phyloP scores from a whole-genome alignment of 2,113 vertebrate genomes.

The Psettodes erumei region DNA sequence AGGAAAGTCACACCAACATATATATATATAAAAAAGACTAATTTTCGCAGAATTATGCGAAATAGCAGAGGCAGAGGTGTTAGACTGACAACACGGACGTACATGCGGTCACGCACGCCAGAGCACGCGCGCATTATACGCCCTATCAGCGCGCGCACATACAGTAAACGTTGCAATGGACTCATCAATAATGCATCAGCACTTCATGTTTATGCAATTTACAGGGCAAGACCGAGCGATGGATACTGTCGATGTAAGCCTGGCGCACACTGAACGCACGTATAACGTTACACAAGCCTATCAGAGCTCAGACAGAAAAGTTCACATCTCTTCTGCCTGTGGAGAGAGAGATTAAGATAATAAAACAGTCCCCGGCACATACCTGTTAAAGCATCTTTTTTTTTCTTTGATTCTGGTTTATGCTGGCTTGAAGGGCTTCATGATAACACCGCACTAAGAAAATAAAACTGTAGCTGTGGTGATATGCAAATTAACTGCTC shows the following conservation, averaged over 20 bases:
- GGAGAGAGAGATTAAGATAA: conserved; percentile 60
- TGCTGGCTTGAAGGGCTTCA: conserved; percentile 87
- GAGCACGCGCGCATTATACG: conserved; percentile 22
- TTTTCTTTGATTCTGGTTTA: conserved; percentile 87
- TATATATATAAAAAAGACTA: not conserved
- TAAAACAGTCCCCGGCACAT: conserved; percentile 78
- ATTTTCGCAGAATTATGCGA: conserved; percentile 11
- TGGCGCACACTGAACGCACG: conserved; percentile 12
- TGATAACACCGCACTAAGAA: conserved; percentile 82
- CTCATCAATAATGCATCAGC: conserved; percentile 92
- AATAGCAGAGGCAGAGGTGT: conserved; percentile 30
- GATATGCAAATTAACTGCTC: conserved; percentile 94
- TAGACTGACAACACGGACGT: conserved; percentile 33
- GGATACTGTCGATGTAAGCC: conserved; percentile 55
- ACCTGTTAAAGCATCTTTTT: conserved; percentile 87
- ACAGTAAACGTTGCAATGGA: conserved; percentile 68
- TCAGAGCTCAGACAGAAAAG: conserved; percentile 51
- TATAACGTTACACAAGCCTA: conserved; percentile 34
- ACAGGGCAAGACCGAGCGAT: conserved; percentile 73
- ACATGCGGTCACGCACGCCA: conserved; percentile 18
- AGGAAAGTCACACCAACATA: not conserved
- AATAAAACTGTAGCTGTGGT: conserved; percentile 91
- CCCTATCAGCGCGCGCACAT: conserved; percentile 32
- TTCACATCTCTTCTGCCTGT: conserved; percentile 45
- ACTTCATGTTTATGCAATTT: conserved; percentile 90